A percentile compares a stretch with the other conserved stretches of the same genome.
Evolutionary conservation across 2,797 vertebrate species (phyloP).

Genomic region (Enteromius viviparus): DNA sequence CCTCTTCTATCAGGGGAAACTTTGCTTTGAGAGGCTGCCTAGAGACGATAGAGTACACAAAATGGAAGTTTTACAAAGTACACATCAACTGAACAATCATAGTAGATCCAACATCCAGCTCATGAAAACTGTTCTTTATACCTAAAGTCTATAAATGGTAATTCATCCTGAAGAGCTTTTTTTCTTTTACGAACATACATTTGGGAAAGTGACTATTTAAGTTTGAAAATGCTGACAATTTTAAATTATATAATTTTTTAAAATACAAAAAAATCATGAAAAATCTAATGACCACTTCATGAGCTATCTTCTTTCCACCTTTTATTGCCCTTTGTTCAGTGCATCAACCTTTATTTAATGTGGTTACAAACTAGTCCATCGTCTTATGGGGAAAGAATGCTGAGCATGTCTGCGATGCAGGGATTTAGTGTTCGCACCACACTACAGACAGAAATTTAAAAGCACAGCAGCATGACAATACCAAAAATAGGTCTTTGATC

Average conservation of each 20-base stretch:
- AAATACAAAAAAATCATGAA: neutral
- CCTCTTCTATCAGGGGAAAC: slow-evolving; percentile 74
- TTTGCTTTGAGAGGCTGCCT: slow-evolving; percentile 59
- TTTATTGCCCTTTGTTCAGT: neutral
- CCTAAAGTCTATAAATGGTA: neutral
- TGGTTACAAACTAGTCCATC: slow-evolving; percentile 12
- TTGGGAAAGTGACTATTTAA: neutral
- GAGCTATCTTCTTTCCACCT: neutral
- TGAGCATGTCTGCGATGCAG: slow-evolving; percentile 21
- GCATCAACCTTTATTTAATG: neutral
- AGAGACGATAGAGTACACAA: slow-evolving; percentile 51
- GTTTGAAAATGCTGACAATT: neutral
- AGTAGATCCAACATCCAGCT: neutral
- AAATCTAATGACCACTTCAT: neutral
- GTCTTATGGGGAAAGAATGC: slow-evolving; percentile 42
- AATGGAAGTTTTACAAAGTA: slow-evolving; percentile 41
- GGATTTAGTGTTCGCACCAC: slow-evolving; percentile 23
- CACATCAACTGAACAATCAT: neutral
- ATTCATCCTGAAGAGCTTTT: neutral
- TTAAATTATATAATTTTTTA: neutral
- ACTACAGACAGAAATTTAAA: slow-evolving; percentile 37
- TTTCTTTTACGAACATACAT: neutral
- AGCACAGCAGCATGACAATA: slow-evolving; percentile 38
- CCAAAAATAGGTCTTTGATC: slow-evolving; percentile 46
- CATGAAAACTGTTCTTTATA: neutral